Percentiles rank a stretch among this genome's conserved stretches.
phyloP scores from a whole-genome alignment of 2,888 invertebrate species.

The Drosophila rubida region DNA sequence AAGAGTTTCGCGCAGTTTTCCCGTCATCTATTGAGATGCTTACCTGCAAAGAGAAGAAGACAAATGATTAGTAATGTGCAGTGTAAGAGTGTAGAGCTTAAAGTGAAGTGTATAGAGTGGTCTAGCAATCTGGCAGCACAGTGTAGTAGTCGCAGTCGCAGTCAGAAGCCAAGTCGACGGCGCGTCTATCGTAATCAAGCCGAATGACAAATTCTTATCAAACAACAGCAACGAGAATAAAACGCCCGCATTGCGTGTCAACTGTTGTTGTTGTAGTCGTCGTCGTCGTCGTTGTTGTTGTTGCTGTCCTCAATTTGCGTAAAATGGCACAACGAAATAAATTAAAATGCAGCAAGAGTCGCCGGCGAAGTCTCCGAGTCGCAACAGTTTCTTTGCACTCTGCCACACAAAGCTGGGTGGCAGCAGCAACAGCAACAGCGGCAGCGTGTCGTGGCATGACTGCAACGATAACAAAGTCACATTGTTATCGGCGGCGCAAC shows the following conservation, averaged over 20 bases:
- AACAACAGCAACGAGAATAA: constrained; percentile 33
- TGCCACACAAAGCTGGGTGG: constrained; percentile 13
- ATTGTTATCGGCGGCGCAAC: constrained; percentile 49
- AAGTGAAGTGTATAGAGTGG: too few relatives aligned
- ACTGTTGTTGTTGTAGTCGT: constrained; percentile 13
- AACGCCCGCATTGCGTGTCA: constrained; percentile 60
- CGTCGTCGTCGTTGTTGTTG: constrained; percentile 30
- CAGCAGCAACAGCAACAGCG: neutral
- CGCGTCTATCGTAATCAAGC: constrained; percentile 20
- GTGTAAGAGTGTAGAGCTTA: neutral
- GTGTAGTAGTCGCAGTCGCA: neutral
- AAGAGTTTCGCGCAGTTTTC: too few relatives aligned
- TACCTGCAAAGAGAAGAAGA: constrained; percentile 46
- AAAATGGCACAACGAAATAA: constrained; percentile 78
- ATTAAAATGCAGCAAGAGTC: constrained; percentile 72
- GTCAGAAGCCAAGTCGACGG: neutral
- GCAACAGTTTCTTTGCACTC: constrained; percentile 32
- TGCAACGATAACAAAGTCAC: constrained; percentile 56
- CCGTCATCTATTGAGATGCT: constrained; percentile 6
- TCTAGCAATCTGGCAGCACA: neutral
- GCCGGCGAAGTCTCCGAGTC: constrained; percentile 36
- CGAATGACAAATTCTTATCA: constrained; percentile 74
- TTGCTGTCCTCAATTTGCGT: constrained; percentile 75
- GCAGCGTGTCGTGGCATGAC: constrained; percentile 35
- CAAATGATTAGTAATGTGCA: neutral